Conservation (phyloP, 2,113 vertebrate species). For the Solenodon paradoxus region DNA sequence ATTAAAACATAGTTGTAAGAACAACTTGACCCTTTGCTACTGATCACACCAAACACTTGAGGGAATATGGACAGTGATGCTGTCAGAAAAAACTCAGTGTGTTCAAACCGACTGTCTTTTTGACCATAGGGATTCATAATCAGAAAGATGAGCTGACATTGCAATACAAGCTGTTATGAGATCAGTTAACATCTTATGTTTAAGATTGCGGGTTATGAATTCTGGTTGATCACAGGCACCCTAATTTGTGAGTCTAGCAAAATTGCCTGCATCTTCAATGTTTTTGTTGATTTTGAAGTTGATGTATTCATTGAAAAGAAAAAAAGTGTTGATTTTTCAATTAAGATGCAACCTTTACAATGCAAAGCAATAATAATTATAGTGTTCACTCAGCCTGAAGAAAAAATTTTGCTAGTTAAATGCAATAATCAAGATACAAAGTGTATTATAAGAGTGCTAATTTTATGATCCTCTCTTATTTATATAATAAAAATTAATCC, state of each 20-base stretch:
- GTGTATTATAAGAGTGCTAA: conserved; percentile 62
- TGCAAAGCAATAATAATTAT: conserved; percentile 70
- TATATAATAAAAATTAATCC: conserved; percentile 66
- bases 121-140: background rate
- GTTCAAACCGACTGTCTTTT: background rate
- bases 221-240: conserved; percentile 18
- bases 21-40: background rate
- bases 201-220: conserved; percentile 60
- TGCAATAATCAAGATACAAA: conserved; percentile 68
- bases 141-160: background rate
- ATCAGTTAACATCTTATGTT: conserved; percentile 48
- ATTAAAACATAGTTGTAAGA: background rate
- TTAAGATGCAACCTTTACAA: conserved; percentile 72
- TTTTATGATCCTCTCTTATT: conserved; percentile 67
- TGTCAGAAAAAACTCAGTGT: background rate
- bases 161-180: background rate
- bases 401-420: conserved; percentile 59
- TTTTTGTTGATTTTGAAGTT: conserved; percentile 68
- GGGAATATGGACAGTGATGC: background rate
- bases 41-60: background rate
- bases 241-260: conserved; percentile 44
- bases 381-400: conserved; percentile 64
- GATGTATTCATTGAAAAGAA: conserved; percentile 55
- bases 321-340: conserved; percentile 73
- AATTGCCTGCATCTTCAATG: conserved; percentile 43